Evolutionary conservation across 1,140 invertebrate species (phyloP).

Genomic region (Drosophila tropicalis): DNA sequence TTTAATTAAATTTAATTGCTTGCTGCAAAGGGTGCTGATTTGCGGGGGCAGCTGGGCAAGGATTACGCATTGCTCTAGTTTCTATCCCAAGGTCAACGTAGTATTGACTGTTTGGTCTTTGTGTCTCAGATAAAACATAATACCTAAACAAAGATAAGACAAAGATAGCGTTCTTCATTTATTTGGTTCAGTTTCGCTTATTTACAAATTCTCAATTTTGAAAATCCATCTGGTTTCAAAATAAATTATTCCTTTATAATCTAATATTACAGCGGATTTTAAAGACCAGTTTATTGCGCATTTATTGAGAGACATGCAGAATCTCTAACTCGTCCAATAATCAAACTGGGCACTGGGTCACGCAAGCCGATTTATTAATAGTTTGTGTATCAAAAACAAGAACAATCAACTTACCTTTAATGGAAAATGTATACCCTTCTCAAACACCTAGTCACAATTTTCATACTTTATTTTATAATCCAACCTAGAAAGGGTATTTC

Average conservation of each 20-base stretch:
- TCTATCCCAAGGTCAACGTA: conserved; percentile 19
- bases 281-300: conserved; percentile 13
- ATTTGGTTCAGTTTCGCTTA: too few relatives aligned
- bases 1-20: background rate
- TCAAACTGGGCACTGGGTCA: background rate
- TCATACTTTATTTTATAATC: too few relatives aligned
- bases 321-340: background rate
- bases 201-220: too few relatives aligned
- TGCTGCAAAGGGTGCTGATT: background rate
- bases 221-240: too few relatives aligned
- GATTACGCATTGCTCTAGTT: background rate
- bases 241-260: background rate
- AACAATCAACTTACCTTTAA: too few relatives aligned
- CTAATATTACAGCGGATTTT: background rate
- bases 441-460: too few relatives aligned
- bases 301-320: background rate
- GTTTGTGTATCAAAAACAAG: too few relatives aligned
- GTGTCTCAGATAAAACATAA: background rate
- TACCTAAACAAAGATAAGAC: background rate
- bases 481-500: background rate
- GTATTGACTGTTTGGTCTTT: background rate
- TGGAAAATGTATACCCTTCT: too few relatives aligned
- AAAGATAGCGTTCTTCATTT: too few relatives aligned
- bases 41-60: background rate
- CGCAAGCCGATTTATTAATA: background rate